phyloP scores from a whole-genome alignment of 2,888 invertebrate species.

The Eupithecia vulgata region DNA sequence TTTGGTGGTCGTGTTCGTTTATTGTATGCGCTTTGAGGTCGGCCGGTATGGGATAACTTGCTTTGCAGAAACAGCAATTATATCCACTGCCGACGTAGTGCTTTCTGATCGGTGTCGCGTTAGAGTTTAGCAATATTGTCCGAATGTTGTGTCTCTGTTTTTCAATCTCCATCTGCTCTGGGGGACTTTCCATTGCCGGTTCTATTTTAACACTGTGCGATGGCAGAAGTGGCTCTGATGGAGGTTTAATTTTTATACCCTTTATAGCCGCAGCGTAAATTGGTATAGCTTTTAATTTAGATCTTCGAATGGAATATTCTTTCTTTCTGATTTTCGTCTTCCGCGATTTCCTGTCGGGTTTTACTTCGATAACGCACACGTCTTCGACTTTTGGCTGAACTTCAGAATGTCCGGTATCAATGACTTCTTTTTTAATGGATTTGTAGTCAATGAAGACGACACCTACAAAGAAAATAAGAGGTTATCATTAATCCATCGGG shows the following conservation, averaged over 20 bases:
- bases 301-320: slow-evolving; percentile 7
- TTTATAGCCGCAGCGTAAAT: background rate
- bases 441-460: slow-evolving; percentile 20
- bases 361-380: background rate
- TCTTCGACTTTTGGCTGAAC: slow-evolving; percentile 22
- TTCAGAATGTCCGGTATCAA: slow-evolving; percentile 48
- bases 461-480: slow-evolving; percentile 34
- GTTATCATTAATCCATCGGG: slow-evolving; percentile 24
- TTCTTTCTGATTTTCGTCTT: slow-evolving; percentile 25
- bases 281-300: slow-evolving; percentile 9
- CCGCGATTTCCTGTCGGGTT: slow-evolving; percentile 22
- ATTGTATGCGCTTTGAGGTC: slow-evolving; percentile 61
- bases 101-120: slow-evolving; percentile 59
- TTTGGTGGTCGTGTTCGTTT: slow-evolving; percentile 36
- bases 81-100: slow-evolving; percentile 53
- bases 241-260: slow-evolving; percentile 12
- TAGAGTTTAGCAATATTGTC: slow-evolving; percentile 49
- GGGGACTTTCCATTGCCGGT: slow-evolving; percentile 3
- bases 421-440: slow-evolving; percentile 24
- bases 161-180: slow-evolving; percentile 17
- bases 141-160: slow-evolving; percentile 44
- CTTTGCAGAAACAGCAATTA: slow-evolving; percentile 59
- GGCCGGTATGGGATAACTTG: slow-evolving; percentile 52
- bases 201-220: slow-evolving; percentile 2
- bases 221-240: background rate